Conservation (phyloP, 2,888 invertebrate genomes). For the Tenthredo scrophulariae region DNA sequence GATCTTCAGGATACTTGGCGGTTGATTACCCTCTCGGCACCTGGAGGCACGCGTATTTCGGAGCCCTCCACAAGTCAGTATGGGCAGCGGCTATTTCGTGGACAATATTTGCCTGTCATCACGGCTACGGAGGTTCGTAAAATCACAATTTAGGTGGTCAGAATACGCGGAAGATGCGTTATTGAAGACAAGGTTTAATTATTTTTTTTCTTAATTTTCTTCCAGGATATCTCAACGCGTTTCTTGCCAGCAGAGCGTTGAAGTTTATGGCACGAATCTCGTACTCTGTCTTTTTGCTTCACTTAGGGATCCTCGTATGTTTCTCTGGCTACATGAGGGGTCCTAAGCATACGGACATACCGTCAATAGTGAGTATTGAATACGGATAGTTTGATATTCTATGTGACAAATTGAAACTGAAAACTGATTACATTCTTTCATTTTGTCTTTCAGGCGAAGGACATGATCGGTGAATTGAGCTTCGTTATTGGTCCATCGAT, state of each 20-base stretch:
- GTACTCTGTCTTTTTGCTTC: slow-evolving; percentile 53
- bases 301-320: slow-evolving; percentile 40
- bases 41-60: slow-evolving; percentile 47
- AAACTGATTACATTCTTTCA: neutral
- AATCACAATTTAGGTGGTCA: neutral
- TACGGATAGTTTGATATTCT: neutral
- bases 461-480: slow-evolving; percentile 41
- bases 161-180: neutral
- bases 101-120: slow-evolving; percentile 51
- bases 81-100: slow-evolving; percentile 54
- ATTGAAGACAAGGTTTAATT: neutral
- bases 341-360: slow-evolving; percentile 40
- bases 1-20: slow-evolving; percentile 19
- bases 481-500: slow-evolving; percentile 32
- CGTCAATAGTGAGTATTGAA: slow-evolving; percentile 43
- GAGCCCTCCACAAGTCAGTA: slow-evolving; percentile 46
- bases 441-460: slow-evolving; percentile 36
- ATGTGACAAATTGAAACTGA: neutral
- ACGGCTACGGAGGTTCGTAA: slow-evolving; percentile 54
- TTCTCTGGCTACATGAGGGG: slow-evolving; percentile 48
- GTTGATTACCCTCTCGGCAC: slow-evolving; percentile 19
- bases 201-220: neutral
- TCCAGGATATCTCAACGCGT: slow-evolving; percentile 50
- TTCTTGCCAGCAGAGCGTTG: slow-evolving; percentile 42
- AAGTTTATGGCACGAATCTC: slow-evolving; percentile 42